Evolutionary conservation across 1,140 invertebrate genomes (phyloP), one percentile per base, ranked within the genome.

Genomic region (Berghia stephanieae): DNA sequence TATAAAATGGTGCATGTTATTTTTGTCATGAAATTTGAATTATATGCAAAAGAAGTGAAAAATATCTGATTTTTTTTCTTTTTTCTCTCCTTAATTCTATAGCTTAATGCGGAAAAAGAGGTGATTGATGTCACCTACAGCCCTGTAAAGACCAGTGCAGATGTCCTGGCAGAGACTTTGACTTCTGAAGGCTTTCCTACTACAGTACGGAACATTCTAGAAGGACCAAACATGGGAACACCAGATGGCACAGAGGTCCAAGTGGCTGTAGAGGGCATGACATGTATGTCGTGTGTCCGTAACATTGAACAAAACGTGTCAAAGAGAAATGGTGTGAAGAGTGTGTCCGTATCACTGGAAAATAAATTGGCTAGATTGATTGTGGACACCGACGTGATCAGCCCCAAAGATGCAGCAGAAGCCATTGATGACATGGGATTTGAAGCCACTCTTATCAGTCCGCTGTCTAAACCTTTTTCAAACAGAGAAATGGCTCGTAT

Each of bases 381-480:
- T 55, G 89, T 87, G 72, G 79, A 87, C 60, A 83, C 85, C 2
- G 52, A 78, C 3, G 18, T 79, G 10, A 85, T 83, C 21, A 80
- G 79, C 44, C 81, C 85, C 13, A 43, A 75, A 24, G 70, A 80
- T 31, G 81, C 89, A 38, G 73, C 81, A 36, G 84, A 86, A 8
- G 78, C 76, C n/a, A 88, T 90, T 52, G 84, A 87, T 69, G 85
- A 88, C 44, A 88, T 90, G 86, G 89, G 89, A 0, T 90, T 89
- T 81, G 83, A 86, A 21, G 85, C 85, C 16, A 52, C 44, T 8
- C 42, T 76, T 10, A n/a, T 76, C 18, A 46, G 31, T 31, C 74
- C 57, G 18, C 34, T 76, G 1, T 36, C 60, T 16, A 46, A 67
- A 36, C 38, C n/a, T 8, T 44, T 55, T 21, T 18, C 27, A 49